Evolutionary conservation across 1,140 invertebrate species (phyloP).

Genomic region (Stegodyphus mimosarum): DNA sequence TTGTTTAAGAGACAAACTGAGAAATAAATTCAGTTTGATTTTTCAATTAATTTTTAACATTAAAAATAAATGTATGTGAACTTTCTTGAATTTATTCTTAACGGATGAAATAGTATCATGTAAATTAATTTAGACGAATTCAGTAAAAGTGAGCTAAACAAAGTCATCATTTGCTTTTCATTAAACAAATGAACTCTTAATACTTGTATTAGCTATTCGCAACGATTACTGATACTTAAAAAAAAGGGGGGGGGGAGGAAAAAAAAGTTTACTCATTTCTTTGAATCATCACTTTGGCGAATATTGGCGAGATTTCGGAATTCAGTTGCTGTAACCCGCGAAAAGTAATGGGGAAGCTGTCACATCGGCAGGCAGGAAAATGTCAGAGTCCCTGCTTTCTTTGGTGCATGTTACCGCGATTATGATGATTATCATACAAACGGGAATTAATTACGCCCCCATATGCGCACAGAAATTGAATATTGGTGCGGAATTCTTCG

Average conservation of each 20-base stretch:
- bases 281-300: conserved; percentile 4
- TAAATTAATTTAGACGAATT: too few relatives aligned
- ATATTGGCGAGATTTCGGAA: conserved; percentile 17
- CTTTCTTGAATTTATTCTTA: too few relatives aligned
- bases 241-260: too few relatives aligned
- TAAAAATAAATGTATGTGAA: too few relatives aligned
- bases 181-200: neutral
- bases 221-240: too few relatives aligned
- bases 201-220: too few relatives aligned
- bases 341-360: conserved; percentile 39
- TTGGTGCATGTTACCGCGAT: conserved; percentile 50
- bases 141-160: too few relatives aligned
- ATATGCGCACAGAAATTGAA: conserved; percentile 35
- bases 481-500: conserved; percentile 19
- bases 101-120: too few relatives aligned
- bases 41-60: too few relatives aligned
- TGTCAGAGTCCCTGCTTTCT: conserved; percentile 42
- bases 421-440: conserved; percentile 59
- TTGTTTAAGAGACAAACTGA: too few relatives aligned
- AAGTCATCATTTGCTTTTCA: neutral
- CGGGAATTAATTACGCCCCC: conserved; percentile 53
- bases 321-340: conserved; percentile 18
- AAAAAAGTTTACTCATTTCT: neutral
- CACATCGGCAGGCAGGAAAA: conserved; percentile 22
- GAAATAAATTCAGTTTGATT: too few relatives aligned